Conservation (phyloP, 37 sponge, comb jelly and placozoan genomes). For the Aplysina aerophoba region DNA sequence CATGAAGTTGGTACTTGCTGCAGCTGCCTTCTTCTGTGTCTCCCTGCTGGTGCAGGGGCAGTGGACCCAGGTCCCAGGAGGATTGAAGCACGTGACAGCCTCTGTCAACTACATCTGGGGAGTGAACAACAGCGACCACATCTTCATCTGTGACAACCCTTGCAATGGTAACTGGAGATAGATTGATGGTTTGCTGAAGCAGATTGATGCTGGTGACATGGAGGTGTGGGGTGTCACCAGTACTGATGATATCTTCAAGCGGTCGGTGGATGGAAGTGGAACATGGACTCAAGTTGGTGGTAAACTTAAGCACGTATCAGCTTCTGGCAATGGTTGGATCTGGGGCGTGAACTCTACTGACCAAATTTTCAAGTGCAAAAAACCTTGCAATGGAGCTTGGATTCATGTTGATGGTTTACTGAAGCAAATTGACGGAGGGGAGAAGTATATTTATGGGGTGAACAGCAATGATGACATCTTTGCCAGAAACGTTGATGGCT, state of each 20-base stretch:
- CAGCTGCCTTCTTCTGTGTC: too few species aligned
- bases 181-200: background rate
- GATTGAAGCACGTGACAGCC: slow-evolving; percentile 6
- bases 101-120: slow-evolving; percentile 24
- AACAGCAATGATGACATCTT: slow-evolving; percentile 21
- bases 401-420: slow-evolving; percentile 29
- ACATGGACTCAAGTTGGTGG: background rate
- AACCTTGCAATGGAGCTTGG: slow-evolving; percentile 63
- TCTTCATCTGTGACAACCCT: slow-evolving; percentile 9
- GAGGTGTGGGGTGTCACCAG: slow-evolving; percentile 18
- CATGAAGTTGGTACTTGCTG: too few species aligned
- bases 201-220: slow-evolving; percentile 1
- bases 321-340: slow-evolving; percentile 71
- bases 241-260: background rate
- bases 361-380: slow-evolving; percentile 67
- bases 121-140: background rate
- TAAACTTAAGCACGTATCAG: slow-evolving; percentile 48
- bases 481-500: background rate
- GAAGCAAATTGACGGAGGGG: slow-evolving; percentile 58
- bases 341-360: slow-evolving; percentile 55
- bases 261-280: slow-evolving; percentile 22
- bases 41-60: background rate
- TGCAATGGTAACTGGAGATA: slow-evolving; percentile 15
- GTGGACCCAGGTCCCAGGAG: slow-evolving; percentile 9
- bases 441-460: slow-evolving; percentile 43